Evolutionary conservation across 2,888 invertebrate genomes (phyloP).

Genomic region (Mesorhabditis spiculigera): DNA sequence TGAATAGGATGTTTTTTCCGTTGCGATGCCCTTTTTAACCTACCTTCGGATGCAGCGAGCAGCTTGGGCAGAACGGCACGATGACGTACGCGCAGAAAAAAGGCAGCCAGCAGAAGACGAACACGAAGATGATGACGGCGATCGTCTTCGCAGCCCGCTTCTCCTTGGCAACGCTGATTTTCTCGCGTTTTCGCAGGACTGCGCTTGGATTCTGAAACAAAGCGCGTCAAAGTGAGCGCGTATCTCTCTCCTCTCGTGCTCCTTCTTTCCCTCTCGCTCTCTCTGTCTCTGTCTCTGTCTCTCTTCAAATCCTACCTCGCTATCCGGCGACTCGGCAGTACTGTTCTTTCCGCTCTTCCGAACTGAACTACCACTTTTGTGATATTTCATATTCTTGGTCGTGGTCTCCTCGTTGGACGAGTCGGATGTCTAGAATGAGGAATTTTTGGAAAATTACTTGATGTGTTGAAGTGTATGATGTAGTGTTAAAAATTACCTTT

Average conservation of each 20-base stretch:
- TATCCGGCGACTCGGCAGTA: conserved; percentile 1
- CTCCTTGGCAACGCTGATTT: conserved; percentile 58
- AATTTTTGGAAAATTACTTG: conserved; percentile 1
- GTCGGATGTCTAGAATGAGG: neutral
- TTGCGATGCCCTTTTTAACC: neutral
- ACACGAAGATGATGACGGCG: conserved; percentile 59
- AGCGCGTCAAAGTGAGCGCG: neutral
- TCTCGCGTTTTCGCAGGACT: conserved; percentile 53
- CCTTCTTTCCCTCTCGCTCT: too few species aligned
- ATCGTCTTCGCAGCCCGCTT: conserved; percentile 59
- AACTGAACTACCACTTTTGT: conserved; percentile 17
- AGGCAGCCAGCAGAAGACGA: conserved; percentile 59
- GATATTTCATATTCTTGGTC: conserved; percentile 39
- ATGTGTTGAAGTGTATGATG: too few species aligned
- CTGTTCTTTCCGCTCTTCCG: conserved; percentile 18
- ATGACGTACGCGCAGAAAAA: conserved; percentile 59
- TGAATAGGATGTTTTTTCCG: neutral
- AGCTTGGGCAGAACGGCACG: conserved; percentile 56
- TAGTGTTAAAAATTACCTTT: neutral
- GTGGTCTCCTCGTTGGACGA: conserved; percentile 7
- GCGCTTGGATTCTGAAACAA: conserved; percentile 46
- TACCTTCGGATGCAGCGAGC: conserved; percentile 57
- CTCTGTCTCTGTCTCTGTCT: neutral
- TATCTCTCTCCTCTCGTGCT: neutral
- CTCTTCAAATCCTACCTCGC: neutral